These are phyloP conservation scores for Solea solea DNA, from an alignment of 2,113 vertebrate genomes.

Conservation along the genomic window DNA sequence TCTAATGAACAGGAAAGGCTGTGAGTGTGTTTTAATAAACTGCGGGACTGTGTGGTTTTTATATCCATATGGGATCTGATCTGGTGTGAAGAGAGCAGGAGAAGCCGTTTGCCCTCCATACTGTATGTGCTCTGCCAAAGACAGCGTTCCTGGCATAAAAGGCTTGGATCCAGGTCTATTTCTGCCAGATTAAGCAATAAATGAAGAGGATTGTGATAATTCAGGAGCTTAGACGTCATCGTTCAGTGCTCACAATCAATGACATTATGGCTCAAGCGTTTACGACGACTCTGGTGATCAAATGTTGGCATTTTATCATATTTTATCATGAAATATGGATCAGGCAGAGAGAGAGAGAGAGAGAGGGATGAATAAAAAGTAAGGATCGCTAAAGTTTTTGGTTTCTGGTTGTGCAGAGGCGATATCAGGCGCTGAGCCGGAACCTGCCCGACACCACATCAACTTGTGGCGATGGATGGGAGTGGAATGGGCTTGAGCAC, in stretches of 20 bases:
- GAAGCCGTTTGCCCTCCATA: slow-evolving; percentile 36
- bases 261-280: neutral
- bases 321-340: too few species aligned
- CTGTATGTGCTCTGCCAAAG: slow-evolving; percentile 37
- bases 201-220: slow-evolving; percentile 43
- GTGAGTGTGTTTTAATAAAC: slow-evolving; percentile 43
- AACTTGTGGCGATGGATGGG: slow-evolving; percentile 23
- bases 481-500: slow-evolving; percentile 10
- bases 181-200: slow-evolving; percentile 36
- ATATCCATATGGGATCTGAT: slow-evolving; percentile 62
- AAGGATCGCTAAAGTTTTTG: slow-evolving; percentile 3
- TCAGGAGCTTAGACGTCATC: slow-evolving; percentile 33
- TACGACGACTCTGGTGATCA: neutral
- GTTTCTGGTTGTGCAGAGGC: slow-evolving; percentile 7
- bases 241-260: slow-evolving; percentile 7
- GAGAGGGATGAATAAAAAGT: neutral
- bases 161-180: slow-evolving; percentile 23
- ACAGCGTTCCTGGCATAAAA: slow-evolving; percentile 39
- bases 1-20: slow-evolving; percentile 33
- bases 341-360: neutral
- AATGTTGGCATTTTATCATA: neutral
- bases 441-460: slow-evolving; percentile 17
- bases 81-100: slow-evolving; percentile 51
- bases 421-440: neutral
- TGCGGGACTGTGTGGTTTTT: slow-evolving; percentile 21